A percentile compares a stretch with the other conserved stretches of the same genome.
Conservation (phyloP, 2,888 invertebrate genomes). For the Epistrophe grossulariae region DNA sequence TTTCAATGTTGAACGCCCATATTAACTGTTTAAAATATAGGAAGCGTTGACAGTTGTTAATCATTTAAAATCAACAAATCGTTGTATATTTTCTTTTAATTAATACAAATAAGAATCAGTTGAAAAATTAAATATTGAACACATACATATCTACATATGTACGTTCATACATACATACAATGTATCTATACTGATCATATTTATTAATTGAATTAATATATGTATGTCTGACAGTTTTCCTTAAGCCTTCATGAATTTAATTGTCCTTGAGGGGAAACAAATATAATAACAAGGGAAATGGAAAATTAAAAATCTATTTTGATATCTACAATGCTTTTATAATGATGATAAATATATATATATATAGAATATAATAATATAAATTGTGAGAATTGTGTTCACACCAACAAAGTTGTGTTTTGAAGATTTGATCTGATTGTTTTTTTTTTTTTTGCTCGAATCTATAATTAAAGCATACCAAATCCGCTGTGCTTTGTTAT, state of each 20-base stretch:
- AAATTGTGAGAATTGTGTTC: neutral
- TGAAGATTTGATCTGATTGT: too few relatives aligned
- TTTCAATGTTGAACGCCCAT: neutral
- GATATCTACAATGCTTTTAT: neutral
- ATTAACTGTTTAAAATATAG: slow-evolving; percentile 16
- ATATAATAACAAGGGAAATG: slow-evolving; percentile 25
- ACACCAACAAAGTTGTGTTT: neutral
- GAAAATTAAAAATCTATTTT: slow-evolving; percentile 15
- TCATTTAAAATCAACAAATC: slow-evolving; percentile 45
- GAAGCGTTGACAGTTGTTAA: slow-evolving; percentile 45
- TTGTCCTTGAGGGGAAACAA: slow-evolving; percentile 16
- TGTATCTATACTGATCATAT: too few relatives aligned
- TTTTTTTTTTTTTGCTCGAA: too few relatives aligned
- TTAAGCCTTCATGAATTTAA: slow-evolving; percentile 39
- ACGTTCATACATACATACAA: too few relatives aligned
- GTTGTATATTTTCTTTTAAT: slow-evolving; percentile 29
- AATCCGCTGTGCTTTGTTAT: too few relatives aligned
- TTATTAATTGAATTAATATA: too few relatives aligned
- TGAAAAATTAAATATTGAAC: slow-evolving; percentile 24
- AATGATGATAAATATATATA: slow-evolving; percentile 7
- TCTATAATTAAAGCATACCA: too few relatives aligned
- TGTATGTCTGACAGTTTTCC: slow-evolving; percentile 30
- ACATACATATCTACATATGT: too few relatives aligned
- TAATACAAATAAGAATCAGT: slow-evolving; percentile 49
- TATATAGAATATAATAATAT: neutral